phyloP scores from a whole-genome alignment of 2,797 vertebrate genomes.

The Borostomias antarcticus region DNA sequence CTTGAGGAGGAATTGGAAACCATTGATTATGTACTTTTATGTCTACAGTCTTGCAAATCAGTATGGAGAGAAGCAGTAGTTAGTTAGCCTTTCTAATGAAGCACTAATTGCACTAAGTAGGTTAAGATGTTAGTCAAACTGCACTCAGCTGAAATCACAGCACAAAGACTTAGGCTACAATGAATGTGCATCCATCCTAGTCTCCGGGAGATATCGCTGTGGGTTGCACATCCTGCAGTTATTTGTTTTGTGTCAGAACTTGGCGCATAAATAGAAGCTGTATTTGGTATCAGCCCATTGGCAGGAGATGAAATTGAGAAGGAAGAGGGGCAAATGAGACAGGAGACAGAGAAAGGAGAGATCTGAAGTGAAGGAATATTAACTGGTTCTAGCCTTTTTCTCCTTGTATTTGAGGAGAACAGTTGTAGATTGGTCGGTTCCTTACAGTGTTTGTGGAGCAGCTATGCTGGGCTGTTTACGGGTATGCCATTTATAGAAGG shows the following conservation, averaged over 20 bases:
- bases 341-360: conserved; percentile 27
- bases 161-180: conserved; percentile 72
- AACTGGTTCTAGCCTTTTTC: conserved; percentile 59
- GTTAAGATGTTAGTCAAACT: conserved; percentile 99
- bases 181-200: conserved; percentile 72
- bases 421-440: conserved; percentile 56
- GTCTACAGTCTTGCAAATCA: conserved; percentile 99
- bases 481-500: conserved; percentile 26
- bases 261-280: conserved; percentile 53
- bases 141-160: conserved; percentile 89
- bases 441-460: conserved; percentile 48
- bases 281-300: conserved; percentile 59
- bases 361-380: conserved; percentile 70
- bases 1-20: conserved; percentile 99
- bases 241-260: conserved; percentile 62
- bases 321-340: conserved; percentile 48
- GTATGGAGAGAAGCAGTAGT: conserved; percentile 98
- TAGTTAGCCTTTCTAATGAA: conserved; percentile 99
- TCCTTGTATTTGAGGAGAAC: conserved; percentile 51
- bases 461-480: conserved; percentile 9
- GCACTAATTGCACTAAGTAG: conserved; percentile 99
- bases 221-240: conserved; percentile 50
- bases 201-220: conserved; percentile 50
- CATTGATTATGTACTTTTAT: conserved; percentile 99
- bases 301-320: conserved; percentile 65